Conservation (phyloP, 2,797 vertebrate genomes). For the Psittacula echo region DNA sequence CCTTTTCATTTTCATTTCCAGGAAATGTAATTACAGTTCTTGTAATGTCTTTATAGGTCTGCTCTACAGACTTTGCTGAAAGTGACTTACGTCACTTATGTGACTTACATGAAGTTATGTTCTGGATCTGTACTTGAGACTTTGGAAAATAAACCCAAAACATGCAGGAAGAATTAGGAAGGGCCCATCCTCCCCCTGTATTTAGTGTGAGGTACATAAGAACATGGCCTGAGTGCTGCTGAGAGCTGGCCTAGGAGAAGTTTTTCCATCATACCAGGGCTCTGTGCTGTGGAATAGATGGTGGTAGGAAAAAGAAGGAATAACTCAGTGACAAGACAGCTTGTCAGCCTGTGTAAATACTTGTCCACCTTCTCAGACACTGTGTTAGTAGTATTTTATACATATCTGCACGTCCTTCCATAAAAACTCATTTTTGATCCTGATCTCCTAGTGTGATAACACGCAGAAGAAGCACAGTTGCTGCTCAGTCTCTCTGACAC, state of each 20-base stretch:
- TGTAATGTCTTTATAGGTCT: neutral
- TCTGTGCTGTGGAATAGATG: neutral
- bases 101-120: neutral
- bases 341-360: neutral
- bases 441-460: neutral
- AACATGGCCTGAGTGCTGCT: fast-evolving
- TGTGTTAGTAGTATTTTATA: neutral
- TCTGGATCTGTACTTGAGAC: neutral
- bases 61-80: neutral
- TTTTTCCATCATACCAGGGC: neutral
- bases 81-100: neutral
- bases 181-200: neutral
- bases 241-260: neutral
- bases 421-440: neutral
- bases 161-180: neutral
- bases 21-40: neutral
- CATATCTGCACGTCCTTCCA: neutral
- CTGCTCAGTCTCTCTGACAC: neutral
- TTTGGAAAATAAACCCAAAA: neutral
- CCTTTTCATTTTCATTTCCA: constrained; percentile 31
- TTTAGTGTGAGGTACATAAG: neutral
- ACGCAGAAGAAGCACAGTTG: neutral
- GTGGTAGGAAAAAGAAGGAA: neutral
- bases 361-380: neutral
- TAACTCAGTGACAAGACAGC: neutral